Evolutionary conservation across 2,797 vertebrate species (phyloP), one percentile per base, ranked within the genome.

Genomic region (Ambastaia sidthimunki): DNA sequence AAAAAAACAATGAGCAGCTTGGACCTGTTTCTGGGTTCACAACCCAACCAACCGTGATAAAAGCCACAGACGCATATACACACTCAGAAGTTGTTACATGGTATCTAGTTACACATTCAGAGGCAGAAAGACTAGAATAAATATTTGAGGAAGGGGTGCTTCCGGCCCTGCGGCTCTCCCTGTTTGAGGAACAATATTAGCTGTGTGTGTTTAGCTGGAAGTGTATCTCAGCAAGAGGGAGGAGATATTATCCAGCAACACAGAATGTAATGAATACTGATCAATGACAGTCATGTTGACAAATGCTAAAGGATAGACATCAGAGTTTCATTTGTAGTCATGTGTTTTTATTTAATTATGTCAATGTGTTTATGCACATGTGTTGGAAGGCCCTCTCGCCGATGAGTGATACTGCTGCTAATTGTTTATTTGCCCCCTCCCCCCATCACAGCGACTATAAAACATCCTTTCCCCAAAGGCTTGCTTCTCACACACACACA

Each of bases 371-470:
- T 83, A 63, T 79, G 44, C 63, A 59, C 19, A 62, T 82, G 77
- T 60, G 1, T 19, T 41, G 76, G 37, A 87, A 75, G 57, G 85
- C n/a, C n/a, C 80, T 48, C 28, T 79, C 67, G 81, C 23, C 84
- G 82, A 76, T 82, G 77, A 79, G 47, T 34, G 12, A 16, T 18
- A 15, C 28, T 84, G 87, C 85, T 50, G 34, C 84, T 89, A 85
- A 91, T 92, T 85, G 90, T 91, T 90, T 92, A 91, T 92, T 91
- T 90, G 90, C 74, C 60, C 83, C 87, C 88, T 82, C 31, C 34
- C 34, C 34, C 34, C 34, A 37, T 37, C 34, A 37, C 34, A 37
- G 34, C 5, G 34, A 37, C 34, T 37, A 37, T 37, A 37, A 37
- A 37, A 37, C 34, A 37, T 37, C 34, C 34, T 37, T 37, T 37